Conservation (phyloP, 2,113 vertebrate species). For the Seriola rivoliana region DNA sequence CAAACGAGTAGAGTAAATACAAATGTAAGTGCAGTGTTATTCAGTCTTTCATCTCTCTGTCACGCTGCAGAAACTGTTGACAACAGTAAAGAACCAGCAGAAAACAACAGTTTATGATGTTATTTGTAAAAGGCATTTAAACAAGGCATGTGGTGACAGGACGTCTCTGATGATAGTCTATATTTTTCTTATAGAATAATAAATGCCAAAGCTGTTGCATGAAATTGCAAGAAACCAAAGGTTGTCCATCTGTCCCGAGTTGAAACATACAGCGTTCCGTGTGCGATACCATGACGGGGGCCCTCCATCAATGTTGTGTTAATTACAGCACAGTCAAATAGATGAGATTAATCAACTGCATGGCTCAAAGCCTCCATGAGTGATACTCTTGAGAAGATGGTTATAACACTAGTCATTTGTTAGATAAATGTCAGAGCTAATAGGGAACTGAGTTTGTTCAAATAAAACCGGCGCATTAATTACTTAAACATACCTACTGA, state of each 20-base stretch:
- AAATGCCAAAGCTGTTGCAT: not conserved
- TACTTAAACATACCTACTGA: conserved; percentile 22
- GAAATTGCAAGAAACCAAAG: not conserved
- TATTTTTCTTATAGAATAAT: not conserved
- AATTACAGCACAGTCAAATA: conserved; percentile 50
- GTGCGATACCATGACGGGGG: conserved; percentile 1
- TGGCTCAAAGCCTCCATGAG: conserved; percentile 29
- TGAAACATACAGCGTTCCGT: conserved; percentile 10
- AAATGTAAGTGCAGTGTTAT: not conserved
- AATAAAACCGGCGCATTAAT: conserved; percentile 20
- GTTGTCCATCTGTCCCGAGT: not conserved
- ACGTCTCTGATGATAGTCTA: not conserved
- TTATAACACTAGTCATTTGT: conserved; percentile 31
- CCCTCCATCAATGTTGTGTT: conserved; percentile 40
- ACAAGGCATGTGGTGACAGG: not conserved
- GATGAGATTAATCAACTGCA: conserved; percentile 71
- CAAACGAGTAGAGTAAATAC: not conserved
- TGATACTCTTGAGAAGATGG: conserved; percentile 38
- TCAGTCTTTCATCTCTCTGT: not conserved
- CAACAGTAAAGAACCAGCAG: not conserved
- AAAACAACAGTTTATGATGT: too few relatives aligned
- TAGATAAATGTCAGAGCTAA: conserved; percentile 57
- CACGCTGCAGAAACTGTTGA: not conserved
- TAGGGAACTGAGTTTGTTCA: conserved; percentile 36
- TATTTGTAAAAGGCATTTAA: not conserved